Base-by-base conservation (phyloP, 2,888 invertebrate species). In the Tenthredo mesomela region DNA sequence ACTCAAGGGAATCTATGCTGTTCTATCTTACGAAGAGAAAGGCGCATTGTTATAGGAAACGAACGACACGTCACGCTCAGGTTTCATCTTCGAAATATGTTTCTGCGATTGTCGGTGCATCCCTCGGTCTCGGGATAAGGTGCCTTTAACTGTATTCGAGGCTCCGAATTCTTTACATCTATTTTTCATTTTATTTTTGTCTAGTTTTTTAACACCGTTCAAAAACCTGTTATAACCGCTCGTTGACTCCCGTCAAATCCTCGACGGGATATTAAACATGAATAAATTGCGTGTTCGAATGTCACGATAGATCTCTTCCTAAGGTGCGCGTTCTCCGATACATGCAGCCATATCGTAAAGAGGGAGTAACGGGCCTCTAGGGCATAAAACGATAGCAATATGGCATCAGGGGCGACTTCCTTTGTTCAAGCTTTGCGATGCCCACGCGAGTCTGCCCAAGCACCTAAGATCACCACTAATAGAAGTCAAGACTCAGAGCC, bases 1-100 rank as follows among this genome's bases (percentile, higher is more conserved):
- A 6, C 47, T 70, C 0, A 21, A 7, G 82, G 47, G 29, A 67
- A 83, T 29, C 67, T 40, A 83, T 33, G 84, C 82, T 85, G 84
- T 86, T 86, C 86, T 87, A 89, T 88, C 87, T 86, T 77, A 85
- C 82, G 87, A 70, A 86, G 86, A 85, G 87, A 87, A 86, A 88
- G 87, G 85, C 33, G 86, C 85, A 87, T 88, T 87, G 86, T 88
- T 84, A 77, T 71, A 50, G 77, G 70, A 84, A 82, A 65, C 80
- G 21, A 54, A 80, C 80, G 80, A 80, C 80, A 80, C 40, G 58
- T 61, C 58, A 61, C 25, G 80, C 58, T 40, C 21, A 40, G 61
- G 61, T 21, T 61, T 58, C 40, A 61, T 80, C 58, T 29, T 29
- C 33, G 29, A 29, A 21, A 80, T 61, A 58, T 61, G 40, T 40